phyloP scores from a whole-genome alignment of 2,888 invertebrate species.

The Panopea generosa region DNA sequence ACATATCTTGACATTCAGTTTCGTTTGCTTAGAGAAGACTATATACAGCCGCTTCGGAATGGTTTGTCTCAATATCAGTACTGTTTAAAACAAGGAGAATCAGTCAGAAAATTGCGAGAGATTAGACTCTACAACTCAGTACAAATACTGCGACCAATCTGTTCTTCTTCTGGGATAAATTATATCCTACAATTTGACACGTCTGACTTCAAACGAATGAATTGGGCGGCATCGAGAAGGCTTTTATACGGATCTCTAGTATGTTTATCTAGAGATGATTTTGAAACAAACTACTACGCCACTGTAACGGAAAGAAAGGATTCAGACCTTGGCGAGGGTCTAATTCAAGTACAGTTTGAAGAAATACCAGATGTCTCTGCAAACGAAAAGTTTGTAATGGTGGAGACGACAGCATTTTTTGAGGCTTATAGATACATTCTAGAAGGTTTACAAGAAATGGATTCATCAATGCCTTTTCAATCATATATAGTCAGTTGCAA shows the following conservation, averaged over 20 bases:
- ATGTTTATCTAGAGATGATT: slow-evolving; percentile 90
- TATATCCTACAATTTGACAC: slow-evolving; percentile 73
- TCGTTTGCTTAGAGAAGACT: slow-evolving; percentile 92
- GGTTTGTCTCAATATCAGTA: slow-evolving; percentile 88
- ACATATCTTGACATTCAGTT: slow-evolving; percentile 93
- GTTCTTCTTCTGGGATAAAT: slow-evolving; percentile 70
- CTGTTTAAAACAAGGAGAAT: slow-evolving; percentile 19
- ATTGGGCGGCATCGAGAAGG: slow-evolving; percentile 87
- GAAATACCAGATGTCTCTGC: slow-evolving; percentile 38
- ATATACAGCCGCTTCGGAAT: slow-evolving; percentile 90
- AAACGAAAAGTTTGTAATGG: slow-evolving; percentile 87
- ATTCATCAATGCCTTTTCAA: slow-evolving; percentile 74
- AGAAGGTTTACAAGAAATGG: slow-evolving; percentile 89
- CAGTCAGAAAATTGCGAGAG: slow-evolving; percentile 59
- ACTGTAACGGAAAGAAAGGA: slow-evolving; percentile 85
- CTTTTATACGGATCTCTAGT: slow-evolving; percentile 91
- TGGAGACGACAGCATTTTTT: slow-evolving; percentile 92
- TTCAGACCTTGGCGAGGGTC: slow-evolving; percentile 71
- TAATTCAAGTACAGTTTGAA: slow-evolving; percentile 73
- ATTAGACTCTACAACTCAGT: slow-evolving; percentile 78
- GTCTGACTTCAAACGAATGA: slow-evolving; percentile 49
- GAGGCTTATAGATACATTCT: slow-evolving; percentile 93
- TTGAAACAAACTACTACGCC: slow-evolving; percentile 90
- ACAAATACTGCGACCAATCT: slow-evolving; percentile 71
- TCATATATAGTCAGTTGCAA: slow-evolving; percentile 72